Evolutionary conservation across 2,888 invertebrate species (phyloP).

Genomic region (Morpho deidamia): DNA sequence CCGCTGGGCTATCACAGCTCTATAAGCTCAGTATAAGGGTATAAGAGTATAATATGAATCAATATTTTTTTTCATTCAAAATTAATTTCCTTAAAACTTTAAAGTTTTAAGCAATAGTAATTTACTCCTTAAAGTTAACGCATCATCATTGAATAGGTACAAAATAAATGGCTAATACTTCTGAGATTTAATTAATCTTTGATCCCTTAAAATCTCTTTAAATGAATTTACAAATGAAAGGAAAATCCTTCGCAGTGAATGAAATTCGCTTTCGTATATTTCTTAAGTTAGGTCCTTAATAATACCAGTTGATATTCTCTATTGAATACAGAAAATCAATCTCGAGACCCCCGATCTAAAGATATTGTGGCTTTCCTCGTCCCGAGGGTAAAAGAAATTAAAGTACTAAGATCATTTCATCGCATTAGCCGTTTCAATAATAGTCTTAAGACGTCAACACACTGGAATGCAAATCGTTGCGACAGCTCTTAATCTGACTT

Average conservation of each 20-base stretch:
- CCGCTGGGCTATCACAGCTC: no score
- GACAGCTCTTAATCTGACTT: neutral
- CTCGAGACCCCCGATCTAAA: neutral
- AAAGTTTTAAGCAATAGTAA: no score
- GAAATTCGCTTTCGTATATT: neutral
- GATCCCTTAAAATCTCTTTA: neutral
- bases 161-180: no score
- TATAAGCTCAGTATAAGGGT: no score
- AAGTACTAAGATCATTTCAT: neutral
- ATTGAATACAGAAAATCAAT: conserved; percentile 11
- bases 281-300: neutral
- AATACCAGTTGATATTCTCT: neutral
- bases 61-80: no score
- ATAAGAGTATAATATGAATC: no score
- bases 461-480: neutral
- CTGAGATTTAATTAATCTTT: conserved; percentile 1
- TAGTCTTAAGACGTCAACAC: neutral
- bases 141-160: no score
- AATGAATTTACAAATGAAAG: no score
- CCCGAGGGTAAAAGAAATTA: conserved; percentile 3
- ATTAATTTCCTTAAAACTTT: no score
- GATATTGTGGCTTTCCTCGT: neutral
- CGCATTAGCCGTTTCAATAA: neutral
- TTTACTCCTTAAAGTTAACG: no score
- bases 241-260: neutral